phyloP scores from a whole-genome alignment of 2,797 vertebrate genomes.

The Acropternis orthonyx region DNA sequence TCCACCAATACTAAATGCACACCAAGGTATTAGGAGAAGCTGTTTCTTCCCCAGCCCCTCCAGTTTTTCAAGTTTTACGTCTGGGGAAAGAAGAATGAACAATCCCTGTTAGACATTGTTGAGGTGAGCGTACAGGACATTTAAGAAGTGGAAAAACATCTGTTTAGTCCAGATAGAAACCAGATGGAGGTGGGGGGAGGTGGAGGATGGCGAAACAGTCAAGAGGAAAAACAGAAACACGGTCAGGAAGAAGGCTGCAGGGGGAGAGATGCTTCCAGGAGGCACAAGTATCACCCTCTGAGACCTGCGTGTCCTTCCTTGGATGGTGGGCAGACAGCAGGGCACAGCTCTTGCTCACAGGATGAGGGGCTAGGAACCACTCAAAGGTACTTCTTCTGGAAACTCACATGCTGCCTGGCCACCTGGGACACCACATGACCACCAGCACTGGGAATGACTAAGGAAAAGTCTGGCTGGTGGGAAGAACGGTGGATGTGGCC shows the following conservation, averaged over 20 bases:
- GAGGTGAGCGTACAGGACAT: constrained; percentile 47
- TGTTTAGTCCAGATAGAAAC: constrained; percentile 76
- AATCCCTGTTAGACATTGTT: background rate
- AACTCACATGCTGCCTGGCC: background rate
- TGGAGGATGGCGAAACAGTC: background rate
- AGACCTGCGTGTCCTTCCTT: background rate
- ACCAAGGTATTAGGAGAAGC: background rate
- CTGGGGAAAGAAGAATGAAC: constrained; percentile 66
- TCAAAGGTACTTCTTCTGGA: background rate
- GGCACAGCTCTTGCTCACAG: background rate
- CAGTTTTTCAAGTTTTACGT: constrained; percentile 60
- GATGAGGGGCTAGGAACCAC: background rate
- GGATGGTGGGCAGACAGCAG: background rate
- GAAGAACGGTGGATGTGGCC: rapidly evolving
- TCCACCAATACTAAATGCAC: background rate
- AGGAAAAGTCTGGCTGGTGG: background rate
- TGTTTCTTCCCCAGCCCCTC: background rate
- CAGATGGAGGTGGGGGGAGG: constrained; percentile 67
- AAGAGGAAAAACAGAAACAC: constrained; percentile 52
- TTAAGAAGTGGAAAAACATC: constrained; percentile 78
- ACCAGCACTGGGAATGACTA: background rate
- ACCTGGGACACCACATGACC: background rate
- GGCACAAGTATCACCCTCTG: background rate
- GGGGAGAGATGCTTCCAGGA: constrained; percentile 40
- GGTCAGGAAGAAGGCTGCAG: constrained; percentile 66